Percentiles rank a stretch among this genome's conserved stretches.
Conservation (phyloP, 2,113 vertebrate species). For the Solenodon paradoxus region DNA sequence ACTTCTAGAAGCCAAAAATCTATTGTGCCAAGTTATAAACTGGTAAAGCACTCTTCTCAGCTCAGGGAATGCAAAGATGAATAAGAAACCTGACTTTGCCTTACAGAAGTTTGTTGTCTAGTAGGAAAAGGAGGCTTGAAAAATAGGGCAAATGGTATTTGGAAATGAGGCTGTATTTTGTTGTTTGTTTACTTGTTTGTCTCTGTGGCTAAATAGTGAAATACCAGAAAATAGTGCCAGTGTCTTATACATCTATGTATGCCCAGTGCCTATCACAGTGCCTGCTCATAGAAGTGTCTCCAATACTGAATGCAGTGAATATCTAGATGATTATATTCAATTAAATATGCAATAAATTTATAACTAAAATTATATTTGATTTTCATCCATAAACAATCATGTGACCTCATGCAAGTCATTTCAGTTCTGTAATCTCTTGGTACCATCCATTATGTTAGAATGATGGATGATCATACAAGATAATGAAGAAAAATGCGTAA, state of each 20-base stretch:
- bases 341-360: not conserved
- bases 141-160: not conserved
- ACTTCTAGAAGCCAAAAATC: constrained; percentile 22
- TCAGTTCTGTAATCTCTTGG: not conserved
- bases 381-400: not conserved
- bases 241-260: not conserved
- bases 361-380: constrained; percentile 13
- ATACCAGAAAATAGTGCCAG: not conserved
- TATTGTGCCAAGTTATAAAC: constrained; percentile 28
- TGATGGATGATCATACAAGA: not conserved
- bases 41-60: not conserved
- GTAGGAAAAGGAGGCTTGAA: not conserved
- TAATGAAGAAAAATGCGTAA: not conserved
- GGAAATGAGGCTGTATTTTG: not conserved
- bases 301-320: not conserved
- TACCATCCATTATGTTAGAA: not conserved
- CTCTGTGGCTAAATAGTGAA: not conserved
- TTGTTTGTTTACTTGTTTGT: not conserved
- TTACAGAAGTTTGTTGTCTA: not conserved
- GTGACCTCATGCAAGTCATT: not conserved
- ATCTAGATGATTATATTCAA: not conserved
- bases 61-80: constrained; percentile 38
- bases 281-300: not conserved
- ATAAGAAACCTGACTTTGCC: not conserved
- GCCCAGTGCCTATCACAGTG: not conserved